Percentiles rank a stretch among this genome's conserved stretches.
These are phyloP conservation scores for Rhegmatorhina hoffmannsi DNA, from an alignment of 2,113 vertebrate genomes.

Conservation along the genomic window DNA sequence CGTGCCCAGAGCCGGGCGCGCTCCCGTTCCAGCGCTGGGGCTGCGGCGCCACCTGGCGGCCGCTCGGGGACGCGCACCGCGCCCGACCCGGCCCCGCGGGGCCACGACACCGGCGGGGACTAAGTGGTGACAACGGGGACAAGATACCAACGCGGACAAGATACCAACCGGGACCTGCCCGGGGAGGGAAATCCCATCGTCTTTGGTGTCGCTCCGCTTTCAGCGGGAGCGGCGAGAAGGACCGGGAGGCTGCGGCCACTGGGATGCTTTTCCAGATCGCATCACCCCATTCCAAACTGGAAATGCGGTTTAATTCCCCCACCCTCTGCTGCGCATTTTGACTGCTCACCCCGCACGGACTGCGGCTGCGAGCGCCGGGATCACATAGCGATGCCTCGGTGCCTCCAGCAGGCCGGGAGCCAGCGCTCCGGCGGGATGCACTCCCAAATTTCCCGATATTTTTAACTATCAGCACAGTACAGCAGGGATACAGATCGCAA, in stretches of 20 bases:
- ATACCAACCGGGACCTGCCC: constrained; percentile 43
- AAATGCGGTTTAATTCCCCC: not conserved
- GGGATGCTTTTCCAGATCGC: not conserved
- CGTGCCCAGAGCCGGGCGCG: not conserved
- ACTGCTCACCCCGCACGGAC: not conserved
- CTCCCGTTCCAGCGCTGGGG: constrained; percentile 26
- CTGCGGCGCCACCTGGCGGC: constrained; percentile 75
- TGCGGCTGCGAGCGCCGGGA: not conserved
- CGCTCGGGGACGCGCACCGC: not conserved
- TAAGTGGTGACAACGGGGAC: not conserved
- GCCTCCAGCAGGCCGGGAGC: not conserved
- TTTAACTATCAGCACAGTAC: not conserved
- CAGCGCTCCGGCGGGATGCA: not conserved
- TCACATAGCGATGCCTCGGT: not conserved
- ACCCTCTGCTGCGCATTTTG: not conserved
- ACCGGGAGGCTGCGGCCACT: not conserved
- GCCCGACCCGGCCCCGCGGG: not conserved
- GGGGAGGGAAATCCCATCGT: not conserved
- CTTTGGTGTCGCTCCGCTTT: constrained; percentile 63
- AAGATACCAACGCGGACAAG: not conserved
- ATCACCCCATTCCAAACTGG: not conserved
- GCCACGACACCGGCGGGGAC: not conserved
- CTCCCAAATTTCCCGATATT: not conserved
- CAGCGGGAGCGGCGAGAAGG: not conserved
- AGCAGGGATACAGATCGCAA: constrained; percentile 11